Base-by-base conservation (phyloP, 2,888 invertebrate genomes). In the Mystacides longicornis region DNA sequence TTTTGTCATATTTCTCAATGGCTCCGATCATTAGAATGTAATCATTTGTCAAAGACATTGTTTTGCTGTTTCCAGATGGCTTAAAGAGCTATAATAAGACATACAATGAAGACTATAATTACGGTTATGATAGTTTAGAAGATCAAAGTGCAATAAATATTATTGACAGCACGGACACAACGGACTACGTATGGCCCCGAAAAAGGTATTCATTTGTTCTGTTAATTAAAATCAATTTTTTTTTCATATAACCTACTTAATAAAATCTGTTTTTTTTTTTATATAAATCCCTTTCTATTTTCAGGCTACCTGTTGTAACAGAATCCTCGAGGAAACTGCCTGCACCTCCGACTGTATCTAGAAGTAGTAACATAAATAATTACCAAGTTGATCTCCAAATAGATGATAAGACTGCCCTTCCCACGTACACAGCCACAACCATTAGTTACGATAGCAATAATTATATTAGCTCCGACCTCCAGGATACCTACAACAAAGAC, bases 51-150 rank as follows among this genome's bases (percentile, higher is more conserved):
- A 37, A 16, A n/a, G 16, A 22, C 18, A 37, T 18, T 22, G 21
- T 42, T 7, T n/a, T n/a, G n/a, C 21, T 54, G 14, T 18, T 56
- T 60, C 49, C 58, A 60, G 60, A 60, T 45, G 52, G 56, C 18
- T 55, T 53, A 31, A 60, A 58, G 43, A 58, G 47, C 37, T 60
- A 57, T 48, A 53, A 52, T 16, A 60, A 60, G 47, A 23, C 58
- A 21, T 85, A 83, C 69, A 83, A 83, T 69, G 83, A 85, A 67
- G 81, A 85, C 70, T 84, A 84, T 67, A 85, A 83, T 69, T 82
- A 83, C 69, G 83, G 83, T 69, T 85, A 85, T 73, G 79, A 80
- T 64, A 84, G 83, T 71, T 80, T 79, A 64, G 85, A 84, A 69
- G 84, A 82, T 69, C 69, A 58, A 47, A 58, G 82, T 63, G 75